Percentiles rank a stretch among this genome's conserved stretches.
Evolutionary conservation across 2,888 invertebrate species (phyloP).

Genomic region (Drosophila histrio): DNA sequence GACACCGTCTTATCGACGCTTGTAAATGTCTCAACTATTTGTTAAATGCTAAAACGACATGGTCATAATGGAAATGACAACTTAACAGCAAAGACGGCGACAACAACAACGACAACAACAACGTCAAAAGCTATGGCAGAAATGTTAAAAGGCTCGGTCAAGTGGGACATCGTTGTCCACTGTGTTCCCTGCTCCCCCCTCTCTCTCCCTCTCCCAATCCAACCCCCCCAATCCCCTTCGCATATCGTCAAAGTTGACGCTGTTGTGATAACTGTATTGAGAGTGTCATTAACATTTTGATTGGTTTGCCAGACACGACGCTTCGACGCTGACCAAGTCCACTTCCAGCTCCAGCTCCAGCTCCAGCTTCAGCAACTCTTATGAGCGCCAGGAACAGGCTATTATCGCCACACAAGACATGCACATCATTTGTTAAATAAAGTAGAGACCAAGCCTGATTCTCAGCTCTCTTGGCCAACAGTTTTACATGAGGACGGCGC

Average conservation of each 20-base stretch:
- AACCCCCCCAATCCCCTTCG: neutral
- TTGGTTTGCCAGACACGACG: constrained; percentile 57
- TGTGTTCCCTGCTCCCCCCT: neutral
- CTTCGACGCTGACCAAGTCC: constrained; percentile 19
- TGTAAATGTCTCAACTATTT: constrained; percentile 84
- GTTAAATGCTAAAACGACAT: constrained; percentile 83
- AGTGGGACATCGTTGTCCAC: constrained; percentile 32
- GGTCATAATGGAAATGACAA: constrained; percentile 83
- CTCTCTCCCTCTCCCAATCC: neutral
- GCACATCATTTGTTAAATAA: constrained; percentile 78
- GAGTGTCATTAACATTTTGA: constrained; percentile 84
- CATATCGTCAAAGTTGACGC: constrained; percentile 39
- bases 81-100: constrained; percentile 67
- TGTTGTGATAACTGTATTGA: constrained; percentile 82
- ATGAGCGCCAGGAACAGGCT: constrained; percentile 54
- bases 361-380: constrained; percentile 35
- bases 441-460: constrained; percentile 35
- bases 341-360: constrained; percentile 4
- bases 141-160: constrained; percentile 72
- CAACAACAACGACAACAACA: constrained; percentile 9
- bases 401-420: constrained; percentile 67
- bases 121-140: constrained; percentile 48
- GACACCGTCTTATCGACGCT: constrained; percentile 75
- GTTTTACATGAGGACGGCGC: constrained; percentile 34
- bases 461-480: neutral